Evolutionary conservation across 2,797 vertebrate species (phyloP), one percentile per base, ranked within the genome.

Genomic region (Poecilia velifera): DNA sequence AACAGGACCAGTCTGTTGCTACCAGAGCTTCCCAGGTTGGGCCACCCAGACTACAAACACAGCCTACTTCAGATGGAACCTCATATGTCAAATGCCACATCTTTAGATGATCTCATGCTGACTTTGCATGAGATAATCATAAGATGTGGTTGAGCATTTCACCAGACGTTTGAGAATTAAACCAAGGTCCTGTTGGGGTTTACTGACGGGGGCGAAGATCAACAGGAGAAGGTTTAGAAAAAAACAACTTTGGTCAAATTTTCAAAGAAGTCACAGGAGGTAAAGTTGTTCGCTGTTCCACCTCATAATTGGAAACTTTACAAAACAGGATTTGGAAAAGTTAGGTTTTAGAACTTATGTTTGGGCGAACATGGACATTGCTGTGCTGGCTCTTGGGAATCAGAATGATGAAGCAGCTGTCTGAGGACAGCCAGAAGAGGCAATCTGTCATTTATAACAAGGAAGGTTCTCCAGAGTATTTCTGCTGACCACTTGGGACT

Each of bases 361-460:
- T 49, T 55, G 55, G 74, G 74, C 62, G 28, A 51, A 64, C 80
- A 57, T 79, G 28, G 39, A 81, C 76, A 72, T n/a, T 41, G 49
- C 13, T 41, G n/a, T 74, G 20, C 3, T 18, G 2, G 76, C 85
- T 87, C 82, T 39, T 0, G 73, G 53, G 88, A 77, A 34, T 8
- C 13, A 39, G 16, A 49, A 82, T 86, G 86, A 88, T 87, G 62
- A 91, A 89, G 86, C 68, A 57, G 79, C 86, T 82, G 89, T 88
- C 86, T 83, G 64, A 82, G 78, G 83, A 71, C 18, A 51, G 66
- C 49, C 6, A 0, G 3, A 55, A 18, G 81, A 76, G 55, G 78
- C 76, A 51, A 87, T 84, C 82, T 87, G 81, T 90, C 85, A 88
- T 89, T 86, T 86, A 74, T 88, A 86, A 91, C 84, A 81, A 89